A percentile compares a stretch with the other conserved stretches of the same genome.
Evolutionary conservation across 1,140 invertebrate genomes (phyloP).

Genomic region (Heterodera schachtii): DNA sequence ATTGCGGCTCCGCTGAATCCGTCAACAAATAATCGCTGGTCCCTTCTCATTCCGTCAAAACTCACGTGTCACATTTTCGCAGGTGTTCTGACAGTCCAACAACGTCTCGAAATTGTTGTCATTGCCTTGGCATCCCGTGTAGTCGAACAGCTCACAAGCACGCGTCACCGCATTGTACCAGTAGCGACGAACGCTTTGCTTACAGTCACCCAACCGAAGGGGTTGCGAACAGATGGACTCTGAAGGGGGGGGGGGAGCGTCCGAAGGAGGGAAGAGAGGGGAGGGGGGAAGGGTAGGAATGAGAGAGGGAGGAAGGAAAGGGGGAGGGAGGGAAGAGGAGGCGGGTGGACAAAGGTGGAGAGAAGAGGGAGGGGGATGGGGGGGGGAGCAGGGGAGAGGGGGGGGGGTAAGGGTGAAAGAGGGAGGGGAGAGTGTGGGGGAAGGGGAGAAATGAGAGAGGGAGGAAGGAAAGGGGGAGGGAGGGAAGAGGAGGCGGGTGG

Average conservation of each 20-base stretch:
- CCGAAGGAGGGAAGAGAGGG: neutral
- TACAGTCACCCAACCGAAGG: slow-evolving; percentile 63
- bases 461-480: too few species aligned
- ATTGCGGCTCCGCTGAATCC: slow-evolving; percentile 63
- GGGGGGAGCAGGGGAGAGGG: too few species aligned
- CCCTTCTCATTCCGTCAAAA: slow-evolving; percentile 13
- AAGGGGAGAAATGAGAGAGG: too few species aligned
- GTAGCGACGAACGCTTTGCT: slow-evolving; percentile 63
- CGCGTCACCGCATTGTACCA: slow-evolving; percentile 65
- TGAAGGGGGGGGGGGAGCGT: slow-evolving; percentile 35
- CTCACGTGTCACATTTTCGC: slow-evolving; percentile 63
- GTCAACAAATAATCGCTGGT: slow-evolving; percentile 15
- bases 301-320: too few species aligned
- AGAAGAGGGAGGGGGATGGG: too few species aligned
- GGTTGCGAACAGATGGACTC: slow-evolving; percentile 64
- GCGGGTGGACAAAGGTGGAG: too few species aligned
- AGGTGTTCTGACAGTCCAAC: slow-evolving; percentile 64
- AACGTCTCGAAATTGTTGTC: slow-evolving; percentile 65
- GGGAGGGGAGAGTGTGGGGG: too few species aligned
- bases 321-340: too few species aligned
- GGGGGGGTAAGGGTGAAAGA: too few species aligned
- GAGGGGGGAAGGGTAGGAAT: neutral
- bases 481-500: too few species aligned
- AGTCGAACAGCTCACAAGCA: slow-evolving; percentile 64
- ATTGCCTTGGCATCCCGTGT: slow-evolving; percentile 62